Base-by-base conservation (phyloP, 2,888 invertebrate species). In the Pachycephus smyrnensis region DNA sequence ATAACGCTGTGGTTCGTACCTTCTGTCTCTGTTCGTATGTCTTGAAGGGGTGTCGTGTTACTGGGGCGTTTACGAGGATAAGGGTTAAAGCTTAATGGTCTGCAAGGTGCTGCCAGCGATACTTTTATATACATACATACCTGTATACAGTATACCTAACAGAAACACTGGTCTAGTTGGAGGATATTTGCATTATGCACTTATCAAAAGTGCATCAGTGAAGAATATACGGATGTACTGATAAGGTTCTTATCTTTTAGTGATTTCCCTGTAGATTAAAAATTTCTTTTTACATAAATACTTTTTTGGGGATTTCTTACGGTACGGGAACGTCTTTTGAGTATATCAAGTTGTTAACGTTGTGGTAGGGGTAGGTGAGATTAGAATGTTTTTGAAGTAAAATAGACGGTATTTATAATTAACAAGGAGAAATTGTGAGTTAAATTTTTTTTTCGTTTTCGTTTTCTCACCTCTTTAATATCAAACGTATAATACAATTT, bases 381-480 rank as follows among this genome's bases (percentile, higher is more conserved):
- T 55, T 55, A 23, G 1, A 23, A 23, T 55, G 23, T 55, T 55
- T 23, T 1, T 6, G 40, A 23, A 23, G 40, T 55, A 0, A 23
- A 23, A 9, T 40, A 6, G 1, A 40, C 2, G 15, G 12, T 40
- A 40, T 40, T 40, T 23, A 40, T 40, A 40, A 40, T 40, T 23
- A 40, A 23, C 23, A 2, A 40, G 9, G 9, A 55, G 9, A 23
- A 23, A 23, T 23, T 9, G 9, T 9, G 55, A 0, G 23, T 55
- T 9, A 55, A 69, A 76, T 77, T 71, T 73, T 37, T 40, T 73
- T 40, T 75, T 73, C 35, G n/a, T 75, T 74, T n/a, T 11, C 32
- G 12, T 73, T 35, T 71, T 75, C 69, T 36, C 32, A 76, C 79
- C 69, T 78, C 75, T 76, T 74, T 78, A 73, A 75, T 80, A 2